Evolutionary conservation across 2,797 vertebrate genomes (phyloP).

Genomic region (Pterois miles): DNA sequence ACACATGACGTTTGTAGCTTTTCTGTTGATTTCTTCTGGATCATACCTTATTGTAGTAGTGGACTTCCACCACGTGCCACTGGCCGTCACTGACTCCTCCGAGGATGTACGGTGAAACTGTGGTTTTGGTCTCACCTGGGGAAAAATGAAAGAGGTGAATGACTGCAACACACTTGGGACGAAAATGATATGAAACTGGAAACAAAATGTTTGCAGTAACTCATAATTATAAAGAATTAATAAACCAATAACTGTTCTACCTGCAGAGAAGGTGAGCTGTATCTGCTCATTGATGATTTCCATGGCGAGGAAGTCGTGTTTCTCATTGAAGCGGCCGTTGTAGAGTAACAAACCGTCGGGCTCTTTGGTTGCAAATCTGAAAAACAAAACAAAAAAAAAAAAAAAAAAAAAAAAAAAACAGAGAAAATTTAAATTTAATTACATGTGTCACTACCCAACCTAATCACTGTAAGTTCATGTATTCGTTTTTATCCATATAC

Average conservation of each 20-base stretch:
- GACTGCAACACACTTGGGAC: neutral
- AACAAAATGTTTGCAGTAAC: neutral
- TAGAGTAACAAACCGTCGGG: constrained; percentile 90
- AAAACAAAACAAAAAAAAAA: neutral
- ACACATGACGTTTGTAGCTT: neutral
- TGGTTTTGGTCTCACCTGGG: constrained; percentile 92
- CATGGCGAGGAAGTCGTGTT: constrained; percentile 95
- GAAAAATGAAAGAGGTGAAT: constrained; percentile 16
- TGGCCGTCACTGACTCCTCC: constrained; percentile 95
- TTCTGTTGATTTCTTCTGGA: neutral
- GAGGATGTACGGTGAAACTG: constrained; percentile 86
- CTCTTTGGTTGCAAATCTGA: constrained; percentile 93
- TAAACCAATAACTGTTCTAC: constrained; percentile 57
- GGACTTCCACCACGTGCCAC: constrained; percentile 92
- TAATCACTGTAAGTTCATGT: neutral
- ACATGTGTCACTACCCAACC: neutral
- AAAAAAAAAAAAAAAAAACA: neutral
- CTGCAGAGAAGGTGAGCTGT: constrained; percentile 93
- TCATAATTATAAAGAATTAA: neutral
- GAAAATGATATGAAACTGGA: neutral
- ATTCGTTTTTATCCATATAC: no score
- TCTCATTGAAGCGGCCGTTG: constrained; percentile 96
- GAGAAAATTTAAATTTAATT: neutral
- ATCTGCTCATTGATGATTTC: constrained; percentile 93
- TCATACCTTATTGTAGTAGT: constrained; percentile 95